phyloP scores from a whole-genome alignment of 1,140 invertebrate species.

The Hyles vespertilio region DNA sequence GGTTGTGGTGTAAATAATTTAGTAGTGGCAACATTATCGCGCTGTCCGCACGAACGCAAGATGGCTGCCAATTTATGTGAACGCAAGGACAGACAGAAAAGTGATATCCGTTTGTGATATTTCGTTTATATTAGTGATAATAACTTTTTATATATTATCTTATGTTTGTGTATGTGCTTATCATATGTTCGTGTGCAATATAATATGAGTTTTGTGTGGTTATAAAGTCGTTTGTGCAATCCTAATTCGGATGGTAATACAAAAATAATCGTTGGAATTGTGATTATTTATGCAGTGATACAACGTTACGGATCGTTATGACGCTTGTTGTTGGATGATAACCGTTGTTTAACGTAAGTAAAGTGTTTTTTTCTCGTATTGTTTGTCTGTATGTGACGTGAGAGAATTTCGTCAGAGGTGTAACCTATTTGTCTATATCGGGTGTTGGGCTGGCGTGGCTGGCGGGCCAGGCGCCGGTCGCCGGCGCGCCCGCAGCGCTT shows the following conservation, averaged over 20 bases:
- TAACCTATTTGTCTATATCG: conserved; percentile 69
- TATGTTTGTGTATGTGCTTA: conserved; percentile 54
- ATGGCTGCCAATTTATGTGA: conserved; percentile 73
- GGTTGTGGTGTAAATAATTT: not conserved
- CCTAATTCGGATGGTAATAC: conserved; percentile 53
- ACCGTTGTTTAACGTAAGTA: conserved; percentile 58
- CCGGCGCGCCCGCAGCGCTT: conserved; percentile 30
- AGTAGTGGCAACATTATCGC: conserved; percentile 42
- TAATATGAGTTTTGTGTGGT: conserved; percentile 66
- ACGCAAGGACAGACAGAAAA: conserved; percentile 69
- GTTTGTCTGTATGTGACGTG: conserved; percentile 17
- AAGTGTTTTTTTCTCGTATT: conserved; percentile 25
- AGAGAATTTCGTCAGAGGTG: conserved; percentile 34
- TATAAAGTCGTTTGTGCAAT: conserved; percentile 64
- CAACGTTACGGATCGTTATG: conserved; percentile 55
- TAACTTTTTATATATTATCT: conserved; percentile 51
- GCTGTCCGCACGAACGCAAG: conserved; percentile 63
- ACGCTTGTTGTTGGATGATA: conserved; percentile 72
- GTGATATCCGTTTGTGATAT: conserved; percentile 63
- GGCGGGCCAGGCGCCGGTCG: conserved; percentile 47
- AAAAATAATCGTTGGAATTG: conserved; percentile 70
- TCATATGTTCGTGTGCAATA: conserved; percentile 53
- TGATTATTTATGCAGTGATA: conserved; percentile 71
- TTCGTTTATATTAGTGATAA: conserved; percentile 60
- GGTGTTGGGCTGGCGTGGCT: conserved; percentile 57